These are phyloP conservation scores for Ciconia maguari DNA, from an alignment of 2,113 vertebrate genomes.

Conservation along the genomic window DNA sequence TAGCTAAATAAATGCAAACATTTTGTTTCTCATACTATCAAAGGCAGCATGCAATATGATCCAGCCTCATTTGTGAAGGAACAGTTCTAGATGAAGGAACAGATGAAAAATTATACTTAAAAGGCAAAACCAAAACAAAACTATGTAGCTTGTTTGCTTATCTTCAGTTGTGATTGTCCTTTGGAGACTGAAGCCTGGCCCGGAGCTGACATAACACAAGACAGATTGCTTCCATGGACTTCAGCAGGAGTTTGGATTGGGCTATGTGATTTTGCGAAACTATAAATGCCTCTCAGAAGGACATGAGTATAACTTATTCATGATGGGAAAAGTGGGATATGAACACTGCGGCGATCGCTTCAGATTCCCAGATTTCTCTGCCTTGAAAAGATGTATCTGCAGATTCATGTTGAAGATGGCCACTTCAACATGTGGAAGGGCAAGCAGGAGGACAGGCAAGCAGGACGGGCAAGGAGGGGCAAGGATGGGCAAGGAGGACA, in stretches of 20 bases:
- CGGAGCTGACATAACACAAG: background rate
- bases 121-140: slow-evolving; percentile 42
- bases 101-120: slow-evolving; percentile 34
- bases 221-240: slow-evolving; percentile 29
- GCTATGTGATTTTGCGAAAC: background rate
- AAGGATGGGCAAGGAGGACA: background rate
- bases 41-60: background rate
- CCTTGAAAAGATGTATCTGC: background rate
- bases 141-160: slow-evolving; percentile 34
- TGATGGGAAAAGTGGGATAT: background rate
- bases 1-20: background rate
- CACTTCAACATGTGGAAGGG: background rate
- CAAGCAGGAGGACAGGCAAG: background rate
- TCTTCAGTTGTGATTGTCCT: slow-evolving; percentile 37
- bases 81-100: background rate
- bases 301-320: background rate
- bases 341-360: rapidly evolving
- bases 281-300: background rate
- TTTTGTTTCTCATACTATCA: slow-evolving; percentile 12
- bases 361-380: background rate
- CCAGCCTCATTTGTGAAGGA: background rate
- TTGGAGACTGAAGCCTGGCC: background rate
- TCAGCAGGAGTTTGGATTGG: background rate
- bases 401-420: background rate
- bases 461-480: background rate